These are phyloP conservation scores for Candidula unifasciata DNA, from an alignment of 2,888 invertebrate genomes.

Conservation along the genomic window DNA sequence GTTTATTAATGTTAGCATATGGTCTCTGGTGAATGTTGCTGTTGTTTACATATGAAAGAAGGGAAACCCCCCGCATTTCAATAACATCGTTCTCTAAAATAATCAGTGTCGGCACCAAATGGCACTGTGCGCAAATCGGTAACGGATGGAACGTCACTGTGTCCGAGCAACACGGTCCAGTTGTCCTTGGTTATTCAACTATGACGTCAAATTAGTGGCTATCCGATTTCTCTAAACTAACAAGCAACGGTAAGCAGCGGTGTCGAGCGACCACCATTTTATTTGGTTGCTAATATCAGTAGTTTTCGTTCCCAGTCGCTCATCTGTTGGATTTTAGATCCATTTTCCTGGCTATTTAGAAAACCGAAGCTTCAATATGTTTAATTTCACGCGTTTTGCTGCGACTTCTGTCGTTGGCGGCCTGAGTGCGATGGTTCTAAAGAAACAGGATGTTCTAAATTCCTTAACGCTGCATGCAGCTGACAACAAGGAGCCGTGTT, in stretches of 20 bases:
- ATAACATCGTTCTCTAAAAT: no score
- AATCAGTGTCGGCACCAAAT: not conserved
- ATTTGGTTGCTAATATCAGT: constrained; percentile 37
- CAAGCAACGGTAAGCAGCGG: constrained; percentile 48
- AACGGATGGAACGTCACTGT: constrained; percentile 13
- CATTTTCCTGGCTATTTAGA: constrained; percentile 8
- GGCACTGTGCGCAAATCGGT: not conserved
- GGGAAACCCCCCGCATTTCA: no score
- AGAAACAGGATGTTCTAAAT: constrained; percentile 34
- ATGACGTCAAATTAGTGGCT: constrained; percentile 47
- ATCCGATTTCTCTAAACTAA: constrained; percentile 42
- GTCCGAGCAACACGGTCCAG: constrained; percentile 13
- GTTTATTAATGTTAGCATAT: no score
- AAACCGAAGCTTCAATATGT: constrained; percentile 13
- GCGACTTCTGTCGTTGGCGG: constrained; percentile 42
- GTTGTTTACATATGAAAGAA: no score
- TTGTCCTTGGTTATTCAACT: constrained; percentile 35
- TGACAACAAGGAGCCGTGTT: constrained; percentile 43
- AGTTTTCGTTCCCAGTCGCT: constrained; percentile 31
- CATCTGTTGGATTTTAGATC: constrained; percentile 26
- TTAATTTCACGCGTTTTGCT: constrained; percentile 37
- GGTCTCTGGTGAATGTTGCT: no score
- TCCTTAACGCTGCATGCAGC: constrained; percentile 39
- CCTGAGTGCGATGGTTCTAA: constrained; percentile 23
- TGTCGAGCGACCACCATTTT: constrained; percentile 46